Percentiles rank a stretch among this genome's conserved stretches.
Evolutionary conservation across 1,140 invertebrate genomes (phyloP).

Genomic region (Cherax destructor): DNA sequence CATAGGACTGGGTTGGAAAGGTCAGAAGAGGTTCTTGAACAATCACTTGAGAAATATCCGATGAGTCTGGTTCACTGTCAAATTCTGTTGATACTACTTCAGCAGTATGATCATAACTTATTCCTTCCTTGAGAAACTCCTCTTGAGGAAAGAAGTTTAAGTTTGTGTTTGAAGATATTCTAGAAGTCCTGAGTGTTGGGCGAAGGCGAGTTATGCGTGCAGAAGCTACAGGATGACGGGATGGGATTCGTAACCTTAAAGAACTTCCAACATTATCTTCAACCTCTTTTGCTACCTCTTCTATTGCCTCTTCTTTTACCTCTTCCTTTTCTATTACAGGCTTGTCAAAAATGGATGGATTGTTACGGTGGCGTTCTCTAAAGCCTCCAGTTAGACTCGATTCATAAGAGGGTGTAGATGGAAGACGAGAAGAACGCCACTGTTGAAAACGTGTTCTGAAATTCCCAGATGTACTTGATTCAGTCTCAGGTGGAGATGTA

Average conservation of each 20-base stretch:
- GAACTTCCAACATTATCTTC: not conserved
- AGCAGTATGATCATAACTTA: not conserved
- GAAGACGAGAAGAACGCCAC: slow-evolving; percentile 51
- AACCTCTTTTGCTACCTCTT: not conserved
- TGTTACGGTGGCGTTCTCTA: not conserved
- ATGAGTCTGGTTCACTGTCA: slow-evolving; percentile 14
- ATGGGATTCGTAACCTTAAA: not conserved
- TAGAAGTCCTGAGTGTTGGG: slow-evolving; percentile 39
- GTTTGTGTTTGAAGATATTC: not conserved
- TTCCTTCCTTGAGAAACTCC: slow-evolving; percentile 51
- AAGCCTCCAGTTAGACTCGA: slow-evolving; percentile 13
- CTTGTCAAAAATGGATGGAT: not conserved
- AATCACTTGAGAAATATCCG: not conserved
- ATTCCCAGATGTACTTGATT: not conserved
- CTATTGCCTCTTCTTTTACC: not conserved
- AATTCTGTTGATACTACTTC: not conserved
- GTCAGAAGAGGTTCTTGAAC: not conserved
- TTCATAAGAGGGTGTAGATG: slow-evolving; percentile 15
- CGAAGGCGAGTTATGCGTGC: not conserved
- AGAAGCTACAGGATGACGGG: not conserved
- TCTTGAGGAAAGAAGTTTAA: slow-evolving; percentile 14
- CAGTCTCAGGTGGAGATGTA: not conserved
- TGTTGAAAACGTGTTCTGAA: slow-evolving; percentile 49
- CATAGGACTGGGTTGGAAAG: not conserved
- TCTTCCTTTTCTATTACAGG: not conserved